Percentiles rank a stretch among this genome's conserved stretches.
Evolutionary conservation across 2,113 vertebrate genomes (phyloP).

Genomic region (Rafetus swinhoei): DNA sequence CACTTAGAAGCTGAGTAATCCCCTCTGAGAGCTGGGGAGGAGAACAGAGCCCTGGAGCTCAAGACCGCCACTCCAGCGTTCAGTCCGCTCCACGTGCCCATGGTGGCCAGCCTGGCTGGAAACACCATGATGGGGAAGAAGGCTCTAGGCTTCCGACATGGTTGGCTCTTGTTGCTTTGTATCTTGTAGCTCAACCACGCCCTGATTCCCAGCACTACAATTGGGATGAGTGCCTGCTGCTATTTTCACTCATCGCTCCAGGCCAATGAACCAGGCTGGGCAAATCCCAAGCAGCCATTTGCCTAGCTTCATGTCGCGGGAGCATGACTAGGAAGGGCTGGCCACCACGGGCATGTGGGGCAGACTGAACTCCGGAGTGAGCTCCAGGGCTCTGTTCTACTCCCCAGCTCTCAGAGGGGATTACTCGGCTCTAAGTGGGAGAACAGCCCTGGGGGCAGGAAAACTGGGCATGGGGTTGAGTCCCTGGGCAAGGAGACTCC

Average conservation of each 20-base stretch:
- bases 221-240: not conserved
- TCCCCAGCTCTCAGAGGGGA: not conserved
- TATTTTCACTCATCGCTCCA: not conserved
- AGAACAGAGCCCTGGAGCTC: not conserved
- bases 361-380: not conserved
- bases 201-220: not conserved
- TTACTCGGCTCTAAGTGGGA: rapidly evolving
- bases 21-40: not conserved
- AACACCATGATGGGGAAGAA: not conserved
- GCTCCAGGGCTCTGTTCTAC: not conserved
- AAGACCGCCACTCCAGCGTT: not conserved
- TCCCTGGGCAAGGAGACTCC: not conserved
- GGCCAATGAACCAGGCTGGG: not conserved
- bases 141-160: not conserved
- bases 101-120: not conserved
- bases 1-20: rapidly evolving
- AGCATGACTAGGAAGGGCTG: not conserved
- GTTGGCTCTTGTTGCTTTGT: not conserved
- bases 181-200: not conserved
- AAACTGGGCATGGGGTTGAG: rapidly evolving
- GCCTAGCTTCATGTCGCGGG: not conserved
- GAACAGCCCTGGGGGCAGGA: not conserved
- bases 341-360: not conserved
- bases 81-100: not conserved
- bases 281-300: not conserved